Percentiles rank a stretch among this genome's conserved stretches.
These are phyloP conservation scores for Canis aureus DNA, from an alignment of 2,113 vertebrate genomes.

Conservation along the genomic window DNA sequence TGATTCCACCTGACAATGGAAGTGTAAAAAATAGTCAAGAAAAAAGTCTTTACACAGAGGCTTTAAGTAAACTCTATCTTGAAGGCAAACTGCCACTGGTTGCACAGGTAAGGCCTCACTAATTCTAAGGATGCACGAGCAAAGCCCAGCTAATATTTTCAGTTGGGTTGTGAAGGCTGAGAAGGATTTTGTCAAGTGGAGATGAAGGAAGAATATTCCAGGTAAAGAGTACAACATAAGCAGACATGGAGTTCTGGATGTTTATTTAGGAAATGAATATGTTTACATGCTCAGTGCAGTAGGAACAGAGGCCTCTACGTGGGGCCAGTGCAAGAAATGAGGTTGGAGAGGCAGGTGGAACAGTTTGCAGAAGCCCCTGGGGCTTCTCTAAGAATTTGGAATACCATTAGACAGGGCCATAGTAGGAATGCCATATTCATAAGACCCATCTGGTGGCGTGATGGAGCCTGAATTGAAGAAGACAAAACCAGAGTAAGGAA, in stretches of 20 bases:
- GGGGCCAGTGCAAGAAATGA: background rate
- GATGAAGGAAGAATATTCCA: background rate
- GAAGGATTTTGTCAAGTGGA: background rate
- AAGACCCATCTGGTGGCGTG: background rate
- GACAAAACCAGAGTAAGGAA: background rate
- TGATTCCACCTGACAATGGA: background rate
- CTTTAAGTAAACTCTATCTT: background rate
- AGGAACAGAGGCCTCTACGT: background rate
- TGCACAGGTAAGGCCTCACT: background rate
- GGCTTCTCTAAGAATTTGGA: background rate
- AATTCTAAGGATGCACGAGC: background rate
- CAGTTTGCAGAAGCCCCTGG: background rate
- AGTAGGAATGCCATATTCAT: fast-evolving
- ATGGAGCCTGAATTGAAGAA: background rate
- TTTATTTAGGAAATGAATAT: background rate
- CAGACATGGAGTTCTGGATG: background rate
- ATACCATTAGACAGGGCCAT: background rate
- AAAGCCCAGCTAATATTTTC: background rate
- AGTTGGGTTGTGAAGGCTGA: background rate
- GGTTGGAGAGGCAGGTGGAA: background rate
- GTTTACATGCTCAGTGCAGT: background rate
- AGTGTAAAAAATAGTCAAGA: background rate
- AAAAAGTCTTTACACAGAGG: background rate
- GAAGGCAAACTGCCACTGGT: background rate
- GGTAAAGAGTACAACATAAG: background rate